Evolutionary conservation across 2,888 invertebrate genomes (phyloP).

Genomic region (Hybos culiciformis): DNA sequence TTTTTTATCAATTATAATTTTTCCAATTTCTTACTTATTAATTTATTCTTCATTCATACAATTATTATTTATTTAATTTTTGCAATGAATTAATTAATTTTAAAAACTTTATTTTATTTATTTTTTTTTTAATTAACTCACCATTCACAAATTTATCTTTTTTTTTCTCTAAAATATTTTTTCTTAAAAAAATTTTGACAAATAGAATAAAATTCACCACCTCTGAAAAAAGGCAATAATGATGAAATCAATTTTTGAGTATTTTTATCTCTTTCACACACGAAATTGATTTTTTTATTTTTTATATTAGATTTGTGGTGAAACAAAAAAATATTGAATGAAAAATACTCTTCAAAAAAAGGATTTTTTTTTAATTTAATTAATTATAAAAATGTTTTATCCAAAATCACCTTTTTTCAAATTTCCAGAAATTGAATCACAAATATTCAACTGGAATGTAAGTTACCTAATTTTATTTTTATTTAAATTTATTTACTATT

Average conservation of each 20-base stretch:
- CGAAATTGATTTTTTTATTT: background rate
- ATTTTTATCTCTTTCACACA: background rate
- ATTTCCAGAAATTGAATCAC: slow-evolving; percentile 27
- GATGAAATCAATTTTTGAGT: background rate
- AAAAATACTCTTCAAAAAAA: background rate
- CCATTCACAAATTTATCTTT: too few species aligned
- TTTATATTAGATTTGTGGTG: background rate
- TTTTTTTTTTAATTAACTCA: too few species aligned
- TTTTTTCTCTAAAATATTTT: too few species aligned
- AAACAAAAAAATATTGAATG: background rate
- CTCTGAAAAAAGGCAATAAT: background rate
- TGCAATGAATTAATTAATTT: too few species aligned
- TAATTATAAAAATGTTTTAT: slow-evolving; percentile 26
- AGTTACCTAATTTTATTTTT: slow-evolving; percentile 17
- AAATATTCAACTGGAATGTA: slow-evolving; percentile 31
- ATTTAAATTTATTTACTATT: slow-evolving; percentile 1
- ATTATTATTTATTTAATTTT: too few species aligned
- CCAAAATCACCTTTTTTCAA: slow-evolving; percentile 31
- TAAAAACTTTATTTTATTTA: too few species aligned
- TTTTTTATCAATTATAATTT: too few species aligned
- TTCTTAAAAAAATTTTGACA: too few species aligned
- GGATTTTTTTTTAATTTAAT: slow-evolving; percentile 1
- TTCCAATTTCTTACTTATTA: too few species aligned
- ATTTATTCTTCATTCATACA: too few species aligned
- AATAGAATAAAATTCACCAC: too few species aligned